Base-by-base conservation (phyloP, 35 echinoderm and acorn worm genomes). In the Hemicentrotus pulcherrimus region DNA sequence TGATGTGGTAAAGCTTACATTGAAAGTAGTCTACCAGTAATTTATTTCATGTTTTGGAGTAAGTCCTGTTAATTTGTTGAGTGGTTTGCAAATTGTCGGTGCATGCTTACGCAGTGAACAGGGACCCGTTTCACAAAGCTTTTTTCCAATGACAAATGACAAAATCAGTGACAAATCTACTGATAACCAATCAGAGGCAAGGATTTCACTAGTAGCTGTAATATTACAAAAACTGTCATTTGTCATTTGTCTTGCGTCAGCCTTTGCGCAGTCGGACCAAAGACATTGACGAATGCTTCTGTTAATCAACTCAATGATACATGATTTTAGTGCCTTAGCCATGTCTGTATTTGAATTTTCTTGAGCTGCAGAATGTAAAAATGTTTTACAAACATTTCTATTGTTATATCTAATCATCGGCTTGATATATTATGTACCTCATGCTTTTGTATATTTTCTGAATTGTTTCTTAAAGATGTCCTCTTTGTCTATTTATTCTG, bases 241-340 rank as follows among this genome's bases (percentile, higher is more conserved):
- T 41, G 35, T 41, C 35, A 41, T 3, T 41, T 28, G n/a, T 78
- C 65, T 78, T 22, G 28, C 5, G 65, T 78, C 7, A 22, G 65
- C 28, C 65, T 78, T 78, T 78, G 65, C 28, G 65, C 65, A n/a
- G 7, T 78, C n/a, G 65, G 65, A 78, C 65, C 65, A 78, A 78
- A 78, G 19, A 78, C 4, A 4, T 55, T 78, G 65, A 28, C n/a
- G 4, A 6, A n/a, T 78, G 24, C 19, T 78, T 78, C 24, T 78
- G 6, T 78, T 28, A 78, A 78, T 78, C 65, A 78, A 78, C 65
- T 78, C 65, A 78, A 59, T 14, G 52, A 59, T 59, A 14, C 24
- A 28, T 78, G 65, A 78, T n/a, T 78, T 78, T 78, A 78, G 65
- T 78, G 65, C 65, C 65, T 78, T 78, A 78, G 65, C 28, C 65